Conservation (phyloP, 1,140 invertebrate genomes). For the Sweltsa coloradensis region DNA sequence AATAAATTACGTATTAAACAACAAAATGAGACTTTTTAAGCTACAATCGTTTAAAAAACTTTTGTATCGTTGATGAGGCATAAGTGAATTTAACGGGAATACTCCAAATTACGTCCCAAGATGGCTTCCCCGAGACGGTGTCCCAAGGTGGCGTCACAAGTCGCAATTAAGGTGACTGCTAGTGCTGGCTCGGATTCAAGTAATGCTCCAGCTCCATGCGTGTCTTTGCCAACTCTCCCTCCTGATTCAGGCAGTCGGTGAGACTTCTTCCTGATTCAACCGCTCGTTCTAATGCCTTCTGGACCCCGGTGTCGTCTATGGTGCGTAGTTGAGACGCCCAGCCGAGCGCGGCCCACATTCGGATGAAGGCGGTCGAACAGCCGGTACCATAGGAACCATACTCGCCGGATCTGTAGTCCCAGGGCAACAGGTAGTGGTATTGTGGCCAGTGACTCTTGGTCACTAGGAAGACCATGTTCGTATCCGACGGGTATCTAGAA, state of each 20-base stretch:
- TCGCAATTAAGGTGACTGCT: too few relatives aligned
- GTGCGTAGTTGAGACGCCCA: conserved; percentile 47
- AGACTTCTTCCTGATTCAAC: neutral
- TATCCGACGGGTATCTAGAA: conserved; percentile 56
- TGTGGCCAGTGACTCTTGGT: conserved; percentile 61
- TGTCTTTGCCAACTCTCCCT: too few relatives aligned
- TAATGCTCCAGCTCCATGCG: too few relatives aligned
- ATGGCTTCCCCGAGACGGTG: too few relatives aligned
- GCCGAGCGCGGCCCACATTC: conserved; percentile 49
- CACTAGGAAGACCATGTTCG: conserved; percentile 56
- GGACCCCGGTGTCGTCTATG: conserved; percentile 27
- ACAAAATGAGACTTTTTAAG: too few relatives aligned
- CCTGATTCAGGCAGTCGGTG: conserved; percentile 1
- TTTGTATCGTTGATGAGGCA: too few relatives aligned
- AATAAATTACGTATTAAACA: too few relatives aligned
- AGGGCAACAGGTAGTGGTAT: conserved; percentile 63
- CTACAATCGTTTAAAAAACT: too few relatives aligned
- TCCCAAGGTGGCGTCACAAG: too few relatives aligned
- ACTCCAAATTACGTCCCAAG: too few relatives aligned
- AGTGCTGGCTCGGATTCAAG: too few relatives aligned
- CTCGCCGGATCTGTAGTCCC: conserved; percentile 65
- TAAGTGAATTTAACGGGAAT: too few relatives aligned
- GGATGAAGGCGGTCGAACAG: conserved; percentile 47
- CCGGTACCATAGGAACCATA: conserved; percentile 57
- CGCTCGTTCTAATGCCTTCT: neutral